Evolutionary conservation across 2,888 invertebrate genomes (phyloP), one percentile per base, ranked within the genome.

Genomic region (Plemyria rubiginata): DNA sequence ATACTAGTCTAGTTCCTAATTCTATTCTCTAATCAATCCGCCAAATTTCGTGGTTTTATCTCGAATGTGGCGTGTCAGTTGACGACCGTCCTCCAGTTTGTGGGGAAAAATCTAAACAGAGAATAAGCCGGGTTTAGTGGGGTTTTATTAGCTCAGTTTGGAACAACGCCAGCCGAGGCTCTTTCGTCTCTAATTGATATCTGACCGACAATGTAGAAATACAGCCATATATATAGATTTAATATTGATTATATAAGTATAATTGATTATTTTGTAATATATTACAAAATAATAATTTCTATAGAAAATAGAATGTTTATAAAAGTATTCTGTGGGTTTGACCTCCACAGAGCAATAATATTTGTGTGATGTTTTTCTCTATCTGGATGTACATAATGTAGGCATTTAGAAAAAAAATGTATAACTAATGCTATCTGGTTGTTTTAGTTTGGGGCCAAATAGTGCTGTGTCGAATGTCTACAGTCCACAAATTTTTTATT

Each of bases 111-210:
- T 88, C 86, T 89, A 87, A 89, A 87, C 86, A 88, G 78, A 86
- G 84, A 85, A 84, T 86, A 86, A 81, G 82, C 81, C 76, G 68
- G 82, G 76, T 87, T 87, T 89, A 90, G 84, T 85, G 80, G 81
- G 79, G 73, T 87, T 90, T 90, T 89, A 88, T 88, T 88, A 82
- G 84, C 81, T 78, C 80, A 74, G 80, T 81, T 90, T 90, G 90
- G 90, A 86, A 61, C 74, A 67, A 54, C 70, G 90, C 90, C 91
- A 91, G 81, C 80, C 46, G 38, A 68, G 68, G 72, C 69, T 78
- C 75, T 81, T 85, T 82, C 75, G 79, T 70, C 76, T 85, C 85
- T 90, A 91, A 91, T 91, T 91, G 90, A 91, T 90, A 88, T 88
- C 83, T 86, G 85, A 85, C 86, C 80, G 79, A 82, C 81, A 81